Evolutionary conservation across 2,797 vertebrate species (phyloP).

Genomic region (Periophthalmus magnuspinnatus): DNA sequence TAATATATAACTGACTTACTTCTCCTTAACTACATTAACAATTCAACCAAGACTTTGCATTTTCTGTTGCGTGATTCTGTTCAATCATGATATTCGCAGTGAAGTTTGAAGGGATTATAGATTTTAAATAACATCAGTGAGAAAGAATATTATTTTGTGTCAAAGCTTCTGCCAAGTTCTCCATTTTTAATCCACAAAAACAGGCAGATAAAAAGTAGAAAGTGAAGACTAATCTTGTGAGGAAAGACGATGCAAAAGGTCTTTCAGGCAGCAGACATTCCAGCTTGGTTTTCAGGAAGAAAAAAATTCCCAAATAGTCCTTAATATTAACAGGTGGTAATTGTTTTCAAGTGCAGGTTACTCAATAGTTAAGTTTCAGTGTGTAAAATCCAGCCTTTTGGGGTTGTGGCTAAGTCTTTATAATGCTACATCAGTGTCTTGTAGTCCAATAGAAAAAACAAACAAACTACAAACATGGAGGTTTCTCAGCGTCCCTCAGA

Average conservation of each 20-base stretch:
- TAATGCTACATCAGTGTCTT: slow-evolving; percentile 11
- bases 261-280: slow-evolving; percentile 11
- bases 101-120: not conserved
- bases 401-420: slow-evolving; percentile 21
- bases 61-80: not conserved
- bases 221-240: not conserved
- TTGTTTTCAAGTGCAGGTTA: slow-evolving; percentile 26
- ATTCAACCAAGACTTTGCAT: not conserved
- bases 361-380: slow-evolving; percentile 16
- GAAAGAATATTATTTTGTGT: not conserved
- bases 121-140: not conserved
- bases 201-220: not conserved
- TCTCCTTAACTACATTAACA: not conserved
- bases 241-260: not conserved
- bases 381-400: slow-evolving; percentile 27
- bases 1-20: not conserved
- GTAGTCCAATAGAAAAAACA: slow-evolving; percentile 18
- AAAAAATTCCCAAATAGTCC: not conserved
- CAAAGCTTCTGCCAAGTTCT: not conserved
- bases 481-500: slow-evolving; percentile 77
- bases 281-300: slow-evolving; percentile 26
- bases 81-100: not conserved
- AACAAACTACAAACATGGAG: slow-evolving; percentile 13
- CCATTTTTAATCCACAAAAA: not conserved
- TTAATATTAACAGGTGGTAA: slow-evolving; percentile 4